Evolutionary conservation across 2,888 invertebrate species (phyloP), one percentile per base, ranked within the genome.

Genomic region (Cryptops parisi): DNA sequence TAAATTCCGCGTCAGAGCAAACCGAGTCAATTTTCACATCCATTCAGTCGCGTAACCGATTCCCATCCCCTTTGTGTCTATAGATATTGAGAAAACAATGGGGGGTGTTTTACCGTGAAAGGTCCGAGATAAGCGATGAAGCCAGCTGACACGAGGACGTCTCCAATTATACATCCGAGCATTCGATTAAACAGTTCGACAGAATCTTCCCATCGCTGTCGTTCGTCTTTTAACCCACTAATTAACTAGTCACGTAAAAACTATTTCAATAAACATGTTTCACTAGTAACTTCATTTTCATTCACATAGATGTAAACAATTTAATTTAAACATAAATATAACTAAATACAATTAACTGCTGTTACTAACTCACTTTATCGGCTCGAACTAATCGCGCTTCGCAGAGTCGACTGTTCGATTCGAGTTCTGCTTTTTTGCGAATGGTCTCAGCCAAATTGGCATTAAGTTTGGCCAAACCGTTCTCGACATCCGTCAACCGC

Each of bases 121-220:
- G 68, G 68, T 41, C 70, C 70, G 1, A 70, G 64, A 58, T 70
- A 70, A 3, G 70, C 69, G 2, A 70, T 66, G 52, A 68, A 62
- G 23, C 68, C 70, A 39, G 69, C 65, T 22, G 69, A 48, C 22
- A 84, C 69, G 6, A 85, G 71, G 45, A 84, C 79, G 63, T 85
- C 84, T 0, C 84, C 85, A 3, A 69, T 68, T 54, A 68, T 59
- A 60, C 68, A 68, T 51, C 22, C 23, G 15, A 52, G 3, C 19
- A 27, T 22, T 41, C 25, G n/a, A 3, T 68, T 64, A 23, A 68
- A 60, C 15, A 59, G 61, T 23, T 63, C 62, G 3, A 70, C 69
- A 17, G 70, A 67, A 50, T 67, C 67, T 57, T 64, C 62, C 71
- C 71, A 71, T 53, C 71, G 59, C n/a, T 62, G 64, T 56, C 69